These are phyloP conservation scores for Baryphthengus martii DNA, from an alignment of 2,113 vertebrate species.

Conservation along the genomic window DNA sequence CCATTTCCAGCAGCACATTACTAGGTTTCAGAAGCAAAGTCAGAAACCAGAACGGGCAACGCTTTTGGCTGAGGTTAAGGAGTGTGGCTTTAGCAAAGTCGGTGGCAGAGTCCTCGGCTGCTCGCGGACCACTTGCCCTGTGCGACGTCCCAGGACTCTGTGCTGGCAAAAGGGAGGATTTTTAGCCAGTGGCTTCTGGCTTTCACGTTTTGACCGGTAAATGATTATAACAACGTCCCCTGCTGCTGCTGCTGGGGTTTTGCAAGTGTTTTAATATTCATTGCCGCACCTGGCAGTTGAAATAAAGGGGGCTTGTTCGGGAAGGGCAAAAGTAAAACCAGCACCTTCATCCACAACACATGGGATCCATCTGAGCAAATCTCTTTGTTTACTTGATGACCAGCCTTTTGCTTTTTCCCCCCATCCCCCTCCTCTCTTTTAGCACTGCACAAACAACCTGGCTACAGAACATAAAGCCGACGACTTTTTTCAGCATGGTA, in stretches of 20 bases:
- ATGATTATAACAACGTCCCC: background rate
- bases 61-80: background rate
- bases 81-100: background rate
- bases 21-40: constrained; percentile 12
- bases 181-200: background rate
- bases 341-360: background rate
- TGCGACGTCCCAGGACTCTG: background rate
- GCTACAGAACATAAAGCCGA: background rate
- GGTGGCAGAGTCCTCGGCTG: background rate
- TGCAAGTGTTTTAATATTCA: background rate
- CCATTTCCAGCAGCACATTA: constrained; percentile 8
- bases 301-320: background rate
- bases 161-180: background rate
- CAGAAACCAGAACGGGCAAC: background rate
- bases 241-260: background rate
- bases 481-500: background rate
- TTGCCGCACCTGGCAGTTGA: background rate
- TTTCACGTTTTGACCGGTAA: background rate
- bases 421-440: background rate
- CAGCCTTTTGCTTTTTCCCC: background rate
- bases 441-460: background rate
- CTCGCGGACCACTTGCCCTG: background rate
- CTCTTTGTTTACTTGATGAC: background rate
- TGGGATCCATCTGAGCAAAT: constrained; percentile 4
- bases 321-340: background rate